Percentiles rank a stretch among this genome's conserved stretches.
phyloP scores from a whole-genome alignment of 2,797 vertebrate species.

The Picus viridis region DNA sequence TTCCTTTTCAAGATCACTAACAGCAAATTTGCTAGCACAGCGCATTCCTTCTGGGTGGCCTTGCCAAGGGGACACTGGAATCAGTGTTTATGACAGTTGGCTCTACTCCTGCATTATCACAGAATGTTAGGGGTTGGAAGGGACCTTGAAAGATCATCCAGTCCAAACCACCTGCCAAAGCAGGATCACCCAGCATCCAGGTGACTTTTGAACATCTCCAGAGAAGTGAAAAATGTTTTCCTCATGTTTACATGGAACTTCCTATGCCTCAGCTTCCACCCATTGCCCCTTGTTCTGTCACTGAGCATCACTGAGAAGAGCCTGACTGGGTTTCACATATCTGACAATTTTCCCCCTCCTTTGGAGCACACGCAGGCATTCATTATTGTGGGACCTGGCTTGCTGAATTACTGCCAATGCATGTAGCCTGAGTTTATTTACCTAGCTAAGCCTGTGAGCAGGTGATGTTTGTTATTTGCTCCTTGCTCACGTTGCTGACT shows the following conservation, averaged over 20 bases:
- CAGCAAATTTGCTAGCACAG: background rate
- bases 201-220: no score
- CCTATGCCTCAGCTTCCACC: no score
- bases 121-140: no score
- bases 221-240: no score
- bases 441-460: background rate
- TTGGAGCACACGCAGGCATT: background rate
- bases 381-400: background rate
- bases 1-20: background rate
- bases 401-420: background rate
- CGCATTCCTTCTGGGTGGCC: background rate
- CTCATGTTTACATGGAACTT: no score
- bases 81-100: background rate
- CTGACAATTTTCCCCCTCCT: background rate
- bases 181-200: no score
- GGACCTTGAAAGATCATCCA: no score
- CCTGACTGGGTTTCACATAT: background rate
- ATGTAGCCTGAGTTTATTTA: background rate
- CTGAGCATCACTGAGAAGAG: no score
- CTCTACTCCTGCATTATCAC: background rate
- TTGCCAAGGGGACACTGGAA: background rate
- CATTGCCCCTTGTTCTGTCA: no score
- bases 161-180: no score
- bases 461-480: background rate
- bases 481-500: background rate